Evolutionary conservation across 1,140 invertebrate genomes (phyloP), one percentile per base, ranked within the genome.

Genomic region (Platyscapa corneri): DNA sequence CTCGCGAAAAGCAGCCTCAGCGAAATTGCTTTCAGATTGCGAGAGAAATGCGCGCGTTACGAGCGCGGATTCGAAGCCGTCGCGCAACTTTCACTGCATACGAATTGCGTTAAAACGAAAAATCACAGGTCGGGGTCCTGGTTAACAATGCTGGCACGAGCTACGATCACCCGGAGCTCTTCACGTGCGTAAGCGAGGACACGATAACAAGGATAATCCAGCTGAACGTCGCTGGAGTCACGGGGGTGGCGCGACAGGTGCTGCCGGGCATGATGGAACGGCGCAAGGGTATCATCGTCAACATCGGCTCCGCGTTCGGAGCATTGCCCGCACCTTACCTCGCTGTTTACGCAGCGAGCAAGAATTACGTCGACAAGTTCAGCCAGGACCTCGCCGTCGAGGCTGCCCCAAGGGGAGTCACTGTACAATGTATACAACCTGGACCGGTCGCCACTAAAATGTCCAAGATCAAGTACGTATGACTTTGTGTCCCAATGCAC

Each of bases 71-170:
- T 20, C 12, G n/a, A 74, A 42, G 37, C 8, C 3, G 37, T 74
- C 70, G 70, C 37, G 37, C 70, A 42, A n/a, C 64, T 67, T 67
- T 67, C 64, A 18, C 64, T 67, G 14, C 56, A 14, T 23, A 39
- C 39, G 37, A 74, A 27, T 14, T 5, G 56, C 56, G 23, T 27
- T 56, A 46, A 18, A 60, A 60, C 3, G 23, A 23, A 27, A 60
- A 60, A 60, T 0, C 23, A n/a, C 46, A 93, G 93, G 96, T 99
- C 85, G 98, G 97, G 0, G 96, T 98, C 30, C 94, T 99, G 18
- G 95, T 99, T 10, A 99, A 99, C 92, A 99, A 99, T 94, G 98
- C 99, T 0, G 99, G 98, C 7, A 96, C 98, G 86, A 97, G 97
- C 80, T 99, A 99, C 92, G 94, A 95, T 0, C 95, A 97, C 92